Evolutionary conservation across 2,797 vertebrate genomes (phyloP).

Genomic region (Salmo trutta): DNA sequence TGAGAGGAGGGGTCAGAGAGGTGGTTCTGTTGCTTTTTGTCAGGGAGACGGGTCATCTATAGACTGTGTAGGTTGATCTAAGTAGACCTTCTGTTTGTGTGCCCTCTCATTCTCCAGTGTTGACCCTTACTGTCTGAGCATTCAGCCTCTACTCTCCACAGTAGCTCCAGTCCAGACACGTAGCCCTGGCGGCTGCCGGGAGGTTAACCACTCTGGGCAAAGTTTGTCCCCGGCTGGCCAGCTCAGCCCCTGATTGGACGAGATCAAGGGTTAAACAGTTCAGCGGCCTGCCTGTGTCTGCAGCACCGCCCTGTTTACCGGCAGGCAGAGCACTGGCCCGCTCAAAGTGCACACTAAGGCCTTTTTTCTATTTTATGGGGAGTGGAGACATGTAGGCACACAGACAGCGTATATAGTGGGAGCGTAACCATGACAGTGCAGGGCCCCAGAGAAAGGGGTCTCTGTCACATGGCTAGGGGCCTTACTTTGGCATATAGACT

Average conservation of each 20-base stretch:
- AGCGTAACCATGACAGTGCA: neutral
- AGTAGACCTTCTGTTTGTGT: neutral
- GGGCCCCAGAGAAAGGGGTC: neutral
- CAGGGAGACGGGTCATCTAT: neutral
- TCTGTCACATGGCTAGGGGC: neutral
- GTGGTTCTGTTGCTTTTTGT: neutral
- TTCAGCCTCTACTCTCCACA: neutral
- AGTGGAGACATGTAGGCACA: neutral
- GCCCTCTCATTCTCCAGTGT: neutral
- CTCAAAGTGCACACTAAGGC: constrained; percentile 2
- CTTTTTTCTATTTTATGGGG: neutral
- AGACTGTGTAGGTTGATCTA: neutral
- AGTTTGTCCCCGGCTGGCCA: neutral
- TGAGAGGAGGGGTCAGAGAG: too few species aligned
- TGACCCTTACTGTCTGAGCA: too few species aligned
- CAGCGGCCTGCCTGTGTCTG: neutral
- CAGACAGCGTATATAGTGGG: neutral
- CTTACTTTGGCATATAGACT: neutral
- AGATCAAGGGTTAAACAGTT: neutral
- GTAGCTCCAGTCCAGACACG: neutral
- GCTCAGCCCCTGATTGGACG: neutral
- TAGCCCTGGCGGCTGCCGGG: neutral
- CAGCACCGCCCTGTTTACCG: neutral
- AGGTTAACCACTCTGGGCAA: neutral
- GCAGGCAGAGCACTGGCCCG: neutral